phyloP scores from a whole-genome alignment of 2,888 invertebrate genomes.

The Drosophila pegasa region DNA sequence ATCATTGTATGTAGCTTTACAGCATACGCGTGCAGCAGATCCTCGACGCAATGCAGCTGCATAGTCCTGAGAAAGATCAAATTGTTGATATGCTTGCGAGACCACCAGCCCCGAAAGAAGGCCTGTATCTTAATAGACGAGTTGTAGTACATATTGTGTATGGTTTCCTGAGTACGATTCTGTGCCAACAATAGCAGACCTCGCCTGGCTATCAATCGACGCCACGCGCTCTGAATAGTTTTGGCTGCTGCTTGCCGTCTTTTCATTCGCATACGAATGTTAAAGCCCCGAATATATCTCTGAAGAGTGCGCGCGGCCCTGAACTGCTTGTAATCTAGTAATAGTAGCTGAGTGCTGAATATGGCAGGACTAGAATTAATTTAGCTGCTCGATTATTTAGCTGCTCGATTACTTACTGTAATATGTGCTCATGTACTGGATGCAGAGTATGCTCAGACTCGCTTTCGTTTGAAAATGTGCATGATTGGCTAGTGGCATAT shows the following conservation, averaged over 20 bases:
- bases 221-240: conserved; percentile 74
- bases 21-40: conserved; percentile 65
- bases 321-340: conserved; percentile 73
- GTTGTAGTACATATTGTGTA: conserved; percentile 38
- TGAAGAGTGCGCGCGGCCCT: conserved; percentile 79
- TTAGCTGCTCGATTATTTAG: too few species aligned
- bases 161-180: conserved; percentile 36
- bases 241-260: conserved; percentile 24
- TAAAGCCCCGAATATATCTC: conserved; percentile 67
- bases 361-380: background rate
- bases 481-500: too few species aligned
- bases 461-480: too few species aligned
- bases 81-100: conserved; percentile 73
- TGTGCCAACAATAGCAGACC: conserved; percentile 30
- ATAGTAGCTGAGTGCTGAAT: conserved; percentile 45
- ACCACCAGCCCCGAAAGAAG: conserved; percentile 79
- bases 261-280: background rate
- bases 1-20: conserved; percentile 67
- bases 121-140: conserved; percentile 73
- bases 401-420: too few species aligned
- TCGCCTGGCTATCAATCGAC: conserved; percentile 46
- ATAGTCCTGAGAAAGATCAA: conserved; percentile 53
- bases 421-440: background rate
- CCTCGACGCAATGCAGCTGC: conserved; percentile 56
- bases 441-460: background rate